Evolutionary conservation across 2,113 vertebrate genomes (phyloP).

Genomic region (Aspiorhynchus laticeps): DNA sequence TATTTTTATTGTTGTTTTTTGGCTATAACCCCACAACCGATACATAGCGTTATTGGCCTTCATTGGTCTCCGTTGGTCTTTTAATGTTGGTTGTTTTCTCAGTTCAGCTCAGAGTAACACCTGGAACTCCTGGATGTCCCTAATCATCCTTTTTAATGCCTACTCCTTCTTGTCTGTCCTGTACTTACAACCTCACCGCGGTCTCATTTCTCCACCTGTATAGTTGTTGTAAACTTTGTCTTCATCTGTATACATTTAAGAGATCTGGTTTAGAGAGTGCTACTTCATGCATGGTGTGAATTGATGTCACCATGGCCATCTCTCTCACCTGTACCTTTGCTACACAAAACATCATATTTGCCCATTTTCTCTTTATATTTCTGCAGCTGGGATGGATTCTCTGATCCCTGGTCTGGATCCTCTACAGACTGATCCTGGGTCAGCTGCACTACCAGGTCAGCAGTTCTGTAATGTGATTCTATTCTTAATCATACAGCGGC

Average conservation of each 20-base stretch:
- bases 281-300: conserved; percentile 11
- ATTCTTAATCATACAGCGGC: background rate
- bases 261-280: background rate
- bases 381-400: conserved; percentile 81
- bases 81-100: conserved; percentile 34
- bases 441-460: conserved; percentile 89
- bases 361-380: conserved; percentile 41
- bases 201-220: background rate
- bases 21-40: background rate
- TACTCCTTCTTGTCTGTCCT: background rate
- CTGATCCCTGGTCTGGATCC: conserved; percentile 92
- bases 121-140: background rate
- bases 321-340: conserved; percentile 4
- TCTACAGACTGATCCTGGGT: conserved; percentile 80
- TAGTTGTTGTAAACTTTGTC: conserved; percentile 28
- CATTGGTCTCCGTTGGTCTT: background rate
- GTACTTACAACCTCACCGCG: background rate
- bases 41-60: background rate
- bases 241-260: background rate
- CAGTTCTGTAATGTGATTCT: conserved; percentile 42
- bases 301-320: background rate
- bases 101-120: conserved; percentile 72
- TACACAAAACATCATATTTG: conserved; percentile 4
- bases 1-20: background rate
- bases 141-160: background rate